Conservation (phyloP, 2,797 vertebrate species). For the Protonibea diacanthus region DNA sequence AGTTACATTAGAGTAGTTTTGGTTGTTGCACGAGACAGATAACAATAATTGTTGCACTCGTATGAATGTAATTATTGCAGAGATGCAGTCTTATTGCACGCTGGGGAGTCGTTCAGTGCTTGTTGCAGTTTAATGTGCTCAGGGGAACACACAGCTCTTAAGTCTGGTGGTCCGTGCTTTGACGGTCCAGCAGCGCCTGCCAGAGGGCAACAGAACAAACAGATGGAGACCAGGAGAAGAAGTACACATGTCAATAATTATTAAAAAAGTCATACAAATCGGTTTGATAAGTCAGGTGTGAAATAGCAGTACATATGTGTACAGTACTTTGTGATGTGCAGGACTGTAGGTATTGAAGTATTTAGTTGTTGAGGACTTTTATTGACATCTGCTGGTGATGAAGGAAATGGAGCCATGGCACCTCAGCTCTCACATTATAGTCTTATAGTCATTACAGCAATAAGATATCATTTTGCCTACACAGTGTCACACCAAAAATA, state of each 20-base stretch:
- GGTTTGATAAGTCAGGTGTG: not conserved
- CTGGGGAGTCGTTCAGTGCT: no score
- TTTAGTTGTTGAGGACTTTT: not conserved
- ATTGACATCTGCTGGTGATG: constrained; percentile 27
- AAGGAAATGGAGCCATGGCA: not conserved
- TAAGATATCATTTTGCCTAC: accelerated
- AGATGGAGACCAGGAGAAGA: no score
- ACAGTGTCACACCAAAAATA: not conserved
- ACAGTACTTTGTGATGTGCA: not conserved
- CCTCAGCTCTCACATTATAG: not conserved
- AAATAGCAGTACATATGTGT: not conserved
- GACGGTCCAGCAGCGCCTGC: no score
- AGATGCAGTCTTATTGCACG: no score
- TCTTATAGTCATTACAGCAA: not conserved
- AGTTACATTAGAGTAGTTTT: no score
- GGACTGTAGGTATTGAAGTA: not conserved
- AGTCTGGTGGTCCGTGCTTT: no score
- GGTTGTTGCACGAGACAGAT: no score
- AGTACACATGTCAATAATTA: not conserved
- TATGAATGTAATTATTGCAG: no score
- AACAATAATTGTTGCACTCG: no score
- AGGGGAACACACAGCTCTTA: no score
- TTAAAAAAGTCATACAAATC: not conserved
- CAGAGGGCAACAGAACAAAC: no score
- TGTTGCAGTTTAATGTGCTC: no score